Evolutionary conservation across 1,140 invertebrate genomes (phyloP), one percentile per base, ranked within the genome.

Genomic region (Lasioglossum baleicum): DNA sequence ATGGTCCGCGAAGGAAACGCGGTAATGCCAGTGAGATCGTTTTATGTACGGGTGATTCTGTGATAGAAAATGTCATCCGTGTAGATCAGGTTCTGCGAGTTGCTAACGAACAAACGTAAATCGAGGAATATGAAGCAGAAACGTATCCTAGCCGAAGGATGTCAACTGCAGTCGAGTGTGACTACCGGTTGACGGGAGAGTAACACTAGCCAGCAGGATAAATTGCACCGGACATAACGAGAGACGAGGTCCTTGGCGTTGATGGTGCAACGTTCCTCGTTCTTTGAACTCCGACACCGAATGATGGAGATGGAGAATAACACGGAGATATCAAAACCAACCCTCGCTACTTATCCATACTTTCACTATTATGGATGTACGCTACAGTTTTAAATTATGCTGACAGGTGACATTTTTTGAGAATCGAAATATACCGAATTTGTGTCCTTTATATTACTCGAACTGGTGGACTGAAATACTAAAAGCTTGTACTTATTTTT

Each of bases 121-220:
- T 81, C 79, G 69, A 84, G 83, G 73, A 75, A 85, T 69, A 67
- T 69, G 42, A 77, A 69, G 61, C 70, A 65, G 80, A 56, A 66
- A 72, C 69, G 74, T 63, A 15, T 53, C 65, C 22, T 44, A 51
- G 63, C 35, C n/a, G 77, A 85, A 85, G 79, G 83, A 84, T 85
- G 83, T 84, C 83, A 85, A 84, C 83, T 67, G 83, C 83, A 78
- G 58, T 85, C 79, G 74, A 85, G 83, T 81, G 83, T 84, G 83
- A 85, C 83, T 82, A 78, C 70, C 74, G 79, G 74, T 74, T 81
- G 83, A 81, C 73, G 77, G 75, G 53, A 51, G 60, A 75, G 79
- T 78, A 84, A 73, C 84, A 85, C 83, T 78, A 85, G 63, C 70
- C 56, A 44, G 26, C 53, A 60, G 70, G 74, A 84, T 84, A 84